Percentiles rank a stretch among this genome's conserved stretches.
These are phyloP conservation scores for Phaethon lepturus DNA, from an alignment of 2,113 vertebrate species.

Conservation along the genomic window DNA sequence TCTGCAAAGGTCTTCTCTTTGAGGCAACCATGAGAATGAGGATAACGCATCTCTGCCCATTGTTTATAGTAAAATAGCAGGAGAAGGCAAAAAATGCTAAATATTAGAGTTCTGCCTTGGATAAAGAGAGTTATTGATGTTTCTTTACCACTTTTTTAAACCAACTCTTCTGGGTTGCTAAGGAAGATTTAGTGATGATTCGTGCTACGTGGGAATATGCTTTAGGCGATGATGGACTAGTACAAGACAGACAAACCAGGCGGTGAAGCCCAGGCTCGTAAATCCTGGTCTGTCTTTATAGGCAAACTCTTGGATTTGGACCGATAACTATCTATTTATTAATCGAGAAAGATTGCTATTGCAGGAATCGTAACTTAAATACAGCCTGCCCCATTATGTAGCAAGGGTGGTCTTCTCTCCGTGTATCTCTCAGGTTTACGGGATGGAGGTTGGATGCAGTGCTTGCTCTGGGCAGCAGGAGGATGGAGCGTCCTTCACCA, in stretches of 20 bases:
- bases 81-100: not conserved
- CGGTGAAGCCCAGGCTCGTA: not conserved
- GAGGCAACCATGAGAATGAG: not conserved
- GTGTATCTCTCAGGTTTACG: not conserved
- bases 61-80: not conserved
- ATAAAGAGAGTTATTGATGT: not conserved
- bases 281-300: not conserved
- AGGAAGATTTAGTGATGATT: not conserved
- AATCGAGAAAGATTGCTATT: not conserved
- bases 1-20: not conserved
- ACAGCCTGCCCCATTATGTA: accelerated
- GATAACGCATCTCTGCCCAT: not conserved
- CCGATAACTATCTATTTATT: accelerated
- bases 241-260: not conserved
- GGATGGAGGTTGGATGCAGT: accelerated
- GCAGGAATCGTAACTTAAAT: not conserved
- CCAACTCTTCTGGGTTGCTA: not conserved
- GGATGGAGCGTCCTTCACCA: not conserved
- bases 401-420: not conserved
- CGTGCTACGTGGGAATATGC: not conserved
- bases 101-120: not conserved
- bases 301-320: accelerated
- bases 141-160: not conserved
- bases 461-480: not conserved
- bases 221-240: not conserved